Base-by-base conservation (phyloP, 1,140 invertebrate genomes). In the Magallana ariakensis region DNA sequence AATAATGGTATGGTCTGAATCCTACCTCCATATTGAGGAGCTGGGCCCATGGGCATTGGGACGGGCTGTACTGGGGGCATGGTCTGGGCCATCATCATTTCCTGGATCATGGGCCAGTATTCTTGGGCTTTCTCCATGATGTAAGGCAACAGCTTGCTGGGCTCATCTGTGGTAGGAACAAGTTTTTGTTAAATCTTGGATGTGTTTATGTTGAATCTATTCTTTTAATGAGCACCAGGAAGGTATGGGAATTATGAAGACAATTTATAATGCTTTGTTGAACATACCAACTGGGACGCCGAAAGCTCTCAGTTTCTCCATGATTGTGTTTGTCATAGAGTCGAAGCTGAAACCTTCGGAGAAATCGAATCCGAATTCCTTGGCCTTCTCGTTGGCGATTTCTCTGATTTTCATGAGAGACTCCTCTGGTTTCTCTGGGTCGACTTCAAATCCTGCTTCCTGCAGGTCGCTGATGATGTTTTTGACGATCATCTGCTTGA, bases 371-470 rank as follows among this genome's bases (percentile, higher is more conserved):
- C 80, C 80, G 33, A 62, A 84, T 60, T 84, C 56, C 53, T 33
- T 46, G 19, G 83, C 83, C n/a, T 62, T 84, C 19, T 84, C 83
- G 33, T 62, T 26, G 83, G 83, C 83, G 33, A 60, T 60, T 33
- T 84, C 83, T 58, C 33, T 60, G 19, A 84, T 5, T 9, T 84
- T 84, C 83, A 58, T n/a, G 26, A 84, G 55, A 16, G 83, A 84
- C 33, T 84, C 83, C n/a, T 84, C 56, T 58, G 83, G 83, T n/a
- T 84, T 58, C 15, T 84, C 83, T 1, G 80, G 80, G 16, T 82
- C 80, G 46, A 82, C 55, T 19, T 82, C 80, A 22, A 82, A 55
- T 3, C 80, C 80, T 13, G 53, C 53, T 1, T 82, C 80, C 46
- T 54, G 53, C 46, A 82, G 19, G 15, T 82, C 53, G 8, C 66